Evolutionary conservation across 1,140 invertebrate species (phyloP), one percentile per base, ranked within the genome.

Genomic region (Zaprionus tsacasi): DNA sequence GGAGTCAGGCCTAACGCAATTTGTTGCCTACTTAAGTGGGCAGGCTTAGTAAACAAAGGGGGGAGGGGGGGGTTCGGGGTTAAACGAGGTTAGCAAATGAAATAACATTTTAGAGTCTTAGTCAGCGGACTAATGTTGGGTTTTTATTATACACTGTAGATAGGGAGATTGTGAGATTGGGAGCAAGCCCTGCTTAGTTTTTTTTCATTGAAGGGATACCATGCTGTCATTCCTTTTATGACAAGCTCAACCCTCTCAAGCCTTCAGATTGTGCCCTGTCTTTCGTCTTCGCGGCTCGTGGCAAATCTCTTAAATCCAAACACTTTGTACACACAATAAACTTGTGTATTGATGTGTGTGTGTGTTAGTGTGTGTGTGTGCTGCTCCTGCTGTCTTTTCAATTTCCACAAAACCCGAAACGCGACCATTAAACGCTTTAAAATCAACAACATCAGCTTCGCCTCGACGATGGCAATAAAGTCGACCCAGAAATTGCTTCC

Each of bases 401-500:
- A 89, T 88, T 83, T 88, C 27, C 66, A 56, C 43, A 38, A 7
- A 35, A 38, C 76, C 63, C 66, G 52, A 71, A 71, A 63, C 74
- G 70, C 58, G 74, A 70, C 83, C 80, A 78, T 88, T 88, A 88
- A 89, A 88, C 85, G 83, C 85, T 88, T 88, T 88, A 88, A 88
- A 88, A 88, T 89, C 80, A 88, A 88, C 83, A 88, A 88, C 83
- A 88, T 83, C 69, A 89, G 61, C 83, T 66, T 69, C 70, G 54
- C 7, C 27, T 27, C 17, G n/a, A 56, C 50, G 63, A 35, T 68
- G 83, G 85, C 83, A 88, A 88, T 88, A 88, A 88, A 89, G 85
- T 89, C 83, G 85, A 88, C 81, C 85, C 85, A 81, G 81, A 86
- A 88, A 88, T 88, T 88, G 83, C 83, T 88, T 88, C 85, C 83